Base-by-base conservation (phyloP, 2,113 vertebrate species). In the Halcyon malimbica region DNA sequence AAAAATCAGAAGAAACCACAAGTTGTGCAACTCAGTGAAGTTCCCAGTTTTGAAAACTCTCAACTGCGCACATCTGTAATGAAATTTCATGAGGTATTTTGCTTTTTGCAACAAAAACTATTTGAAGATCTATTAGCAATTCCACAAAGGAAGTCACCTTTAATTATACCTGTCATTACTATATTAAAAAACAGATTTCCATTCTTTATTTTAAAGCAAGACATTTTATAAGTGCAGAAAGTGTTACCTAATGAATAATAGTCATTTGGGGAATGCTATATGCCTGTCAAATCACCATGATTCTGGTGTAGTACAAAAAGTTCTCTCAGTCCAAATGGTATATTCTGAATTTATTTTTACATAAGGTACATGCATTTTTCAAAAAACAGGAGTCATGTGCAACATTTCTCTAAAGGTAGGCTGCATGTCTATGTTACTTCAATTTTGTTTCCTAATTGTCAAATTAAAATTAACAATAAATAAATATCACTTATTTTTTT, bases 81-180 rank as follows among this genome's bases (percentile, higher is more conserved):
- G 35, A 89, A 87, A 87, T 62, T 39, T 73, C 90, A 79, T 87
- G 51, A 95, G 21, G 26, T 63, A 82, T 74, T 94, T 90, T 81
- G 13, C 8, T 65, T 81, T 93, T 69, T 89, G 24, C 31, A 21
- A 59, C 31, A 75, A 67, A 90, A 83, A 25, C 1, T 65, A 63
- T 54, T 74, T 92, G 25, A 89, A 92, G 16, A 54, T 69, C 9
- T 83, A 93, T n/a, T 53, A 82, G 16, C 6, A 83, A 37, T 74
- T 93, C 7, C 54, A 28, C 29, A 56, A 67, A 90, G 35, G 16
- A 85, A 92, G 21, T 23, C 44, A 74, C 21, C 69, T 86, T 73
- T 77, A 73, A 80, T 59, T 86, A 39, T 19, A 70, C 3, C 2
- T 74, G 50, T 39, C 4, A 69, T 70, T 81, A 37, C 10, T 54